phyloP scores from a whole-genome alignment of 2,113 vertebrate species.

The Pteronura brasiliensis region DNA sequence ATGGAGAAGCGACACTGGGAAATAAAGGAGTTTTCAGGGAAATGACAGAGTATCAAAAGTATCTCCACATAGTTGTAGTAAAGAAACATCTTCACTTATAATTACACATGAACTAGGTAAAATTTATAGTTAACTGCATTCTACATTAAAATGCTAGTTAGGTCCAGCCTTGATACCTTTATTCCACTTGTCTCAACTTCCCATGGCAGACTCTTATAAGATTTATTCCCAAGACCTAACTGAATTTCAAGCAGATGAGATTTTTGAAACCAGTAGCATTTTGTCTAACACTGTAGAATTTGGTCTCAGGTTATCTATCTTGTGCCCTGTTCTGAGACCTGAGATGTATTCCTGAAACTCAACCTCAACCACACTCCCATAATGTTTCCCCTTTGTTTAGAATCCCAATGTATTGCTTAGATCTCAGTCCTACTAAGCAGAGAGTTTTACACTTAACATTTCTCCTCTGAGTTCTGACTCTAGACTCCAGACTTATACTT shows the following conservation, averaged over 20 bases:
- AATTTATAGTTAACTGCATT: neutral
- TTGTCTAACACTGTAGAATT: neutral
- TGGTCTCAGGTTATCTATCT: neutral
- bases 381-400: neutral
- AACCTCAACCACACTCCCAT: neutral
- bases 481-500: neutral
- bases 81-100: neutral
- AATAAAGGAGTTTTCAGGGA: neutral
- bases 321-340: neutral
- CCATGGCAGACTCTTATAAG: neutral
- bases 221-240: neutral
- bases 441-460: neutral
- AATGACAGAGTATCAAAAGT: neutral
- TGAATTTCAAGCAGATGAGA: neutral
- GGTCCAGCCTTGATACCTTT: neutral
- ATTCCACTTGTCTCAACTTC: neutral
- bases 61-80: neutral
- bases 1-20: rapidly evolving
- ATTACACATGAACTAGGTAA: neutral
- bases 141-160: neutral
- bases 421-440: neutral
- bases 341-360: neutral
- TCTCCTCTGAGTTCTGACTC: neutral
- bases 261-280: neutral
- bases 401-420: neutral